Evolutionary conservation across 1,140 invertebrate genomes (phyloP).

Genomic region (Anoplophora glabripennis): DNA sequence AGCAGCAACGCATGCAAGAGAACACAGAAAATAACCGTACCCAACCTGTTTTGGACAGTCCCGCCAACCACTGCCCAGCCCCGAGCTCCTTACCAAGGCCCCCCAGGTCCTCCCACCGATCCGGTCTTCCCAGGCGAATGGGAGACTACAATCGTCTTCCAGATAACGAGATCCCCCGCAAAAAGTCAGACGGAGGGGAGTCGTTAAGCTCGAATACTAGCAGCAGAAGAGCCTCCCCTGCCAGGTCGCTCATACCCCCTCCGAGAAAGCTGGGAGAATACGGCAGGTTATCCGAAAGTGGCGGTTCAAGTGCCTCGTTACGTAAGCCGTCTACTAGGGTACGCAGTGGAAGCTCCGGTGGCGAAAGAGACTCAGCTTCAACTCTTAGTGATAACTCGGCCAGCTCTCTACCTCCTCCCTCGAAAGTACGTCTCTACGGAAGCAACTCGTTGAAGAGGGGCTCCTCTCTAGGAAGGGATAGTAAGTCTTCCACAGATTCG

Average conservation of each 20-base stretch:
- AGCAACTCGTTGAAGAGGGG: slow-evolving; percentile 49
- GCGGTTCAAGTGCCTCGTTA: slow-evolving; percentile 47
- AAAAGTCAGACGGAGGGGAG: slow-evolving; percentile 44
- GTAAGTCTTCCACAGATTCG: slow-evolving; percentile 52
- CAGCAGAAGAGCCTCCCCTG: slow-evolving; percentile 52
- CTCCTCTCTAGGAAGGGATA: slow-evolving; percentile 56
- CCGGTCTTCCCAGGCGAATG: slow-evolving; percentile 54
- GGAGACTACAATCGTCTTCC: slow-evolving; percentile 57
- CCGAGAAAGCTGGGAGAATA: slow-evolving; percentile 57
- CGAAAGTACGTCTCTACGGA: slow-evolving; percentile 57
- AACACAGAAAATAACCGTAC: slow-evolving; percentile 25
- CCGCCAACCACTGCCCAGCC: slow-evolving; percentile 58
- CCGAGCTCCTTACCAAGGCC: slow-evolving; percentile 66
- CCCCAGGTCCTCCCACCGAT: slow-evolving; percentile 57
- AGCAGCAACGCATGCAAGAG: slow-evolving; percentile 66
- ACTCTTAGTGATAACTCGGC: slow-evolving; percentile 58
- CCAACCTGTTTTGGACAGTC: slow-evolving; percentile 39
- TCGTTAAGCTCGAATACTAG: slow-evolving; percentile 46
- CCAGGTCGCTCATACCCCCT: slow-evolving; percentile 62
- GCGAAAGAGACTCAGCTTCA: slow-evolving; percentile 54
- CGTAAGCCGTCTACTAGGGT: slow-evolving; percentile 50
- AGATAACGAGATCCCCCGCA: slow-evolving; percentile 35
- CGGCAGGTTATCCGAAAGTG: slow-evolving; percentile 57
- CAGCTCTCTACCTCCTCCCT: slow-evolving; percentile 59
- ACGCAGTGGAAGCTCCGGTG: slow-evolving; percentile 51